A percentile compares a stretch with the other conserved stretches of the same genome.
Evolutionary conservation across 2,888 invertebrate species (phyloP).

Genomic region (Leptopilina syphax): DNA sequence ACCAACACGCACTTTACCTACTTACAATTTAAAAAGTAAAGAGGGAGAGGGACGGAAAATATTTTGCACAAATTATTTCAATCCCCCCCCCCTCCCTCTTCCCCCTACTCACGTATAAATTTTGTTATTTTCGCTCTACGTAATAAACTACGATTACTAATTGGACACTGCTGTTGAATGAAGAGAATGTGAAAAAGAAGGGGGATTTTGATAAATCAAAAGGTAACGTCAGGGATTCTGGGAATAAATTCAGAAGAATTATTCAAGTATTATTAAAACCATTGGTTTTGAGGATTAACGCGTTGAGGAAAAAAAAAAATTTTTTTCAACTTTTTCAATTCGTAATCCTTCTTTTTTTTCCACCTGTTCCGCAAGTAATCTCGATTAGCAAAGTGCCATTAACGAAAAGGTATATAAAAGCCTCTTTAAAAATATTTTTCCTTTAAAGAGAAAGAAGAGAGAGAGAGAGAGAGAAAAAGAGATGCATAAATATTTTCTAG

Average conservation of each 20-base stretch:
- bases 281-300: constrained; percentile 8
- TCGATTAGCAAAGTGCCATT: constrained; percentile 22
- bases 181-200: background rate
- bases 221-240: constrained; percentile 21
- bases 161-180: constrained; percentile 19
- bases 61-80: constrained; percentile 13
- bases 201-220: constrained; percentile 11
- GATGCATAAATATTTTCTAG: background rate
- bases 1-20: constrained; percentile 23
- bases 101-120: constrained; percentile 1
- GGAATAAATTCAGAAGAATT: constrained; percentile 8
- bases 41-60: background rate
- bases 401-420: constrained; percentile 17
- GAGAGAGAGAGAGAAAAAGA: background rate
- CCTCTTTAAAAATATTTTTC: background rate
- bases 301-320: background rate
- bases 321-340: background rate
- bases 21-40: background rate
- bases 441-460: background rate
- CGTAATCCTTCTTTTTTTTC: background rate
- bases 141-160: constrained; percentile 47
- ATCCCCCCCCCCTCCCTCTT: background rate
- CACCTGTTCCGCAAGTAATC: constrained; percentile 8
- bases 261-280: constrained; percentile 9
- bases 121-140: constrained; percentile 34